These are phyloP conservation scores for Hypercompe scribonia DNA, from an alignment of 2,888 invertebrate genomes.

Conservation along the genomic window DNA sequence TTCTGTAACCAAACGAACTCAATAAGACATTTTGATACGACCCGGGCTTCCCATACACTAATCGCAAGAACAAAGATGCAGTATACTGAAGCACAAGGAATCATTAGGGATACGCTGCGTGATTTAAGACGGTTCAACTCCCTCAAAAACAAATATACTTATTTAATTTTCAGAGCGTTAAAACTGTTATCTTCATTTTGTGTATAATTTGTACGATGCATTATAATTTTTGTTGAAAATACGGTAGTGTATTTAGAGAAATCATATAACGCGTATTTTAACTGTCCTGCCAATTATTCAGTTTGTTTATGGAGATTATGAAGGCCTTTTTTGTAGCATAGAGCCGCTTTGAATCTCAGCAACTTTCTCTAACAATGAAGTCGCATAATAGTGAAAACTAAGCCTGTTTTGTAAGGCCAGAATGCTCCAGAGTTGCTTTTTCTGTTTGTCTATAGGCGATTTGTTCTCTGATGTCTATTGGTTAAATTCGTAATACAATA, in stretches of 20 bases:
- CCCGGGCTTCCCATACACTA: too few relatives aligned
- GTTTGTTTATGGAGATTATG: background rate
- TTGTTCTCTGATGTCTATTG: too few relatives aligned
- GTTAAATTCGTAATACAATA: too few relatives aligned
- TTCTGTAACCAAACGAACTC: too few relatives aligned
- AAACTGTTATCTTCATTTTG: conserved; percentile 5
- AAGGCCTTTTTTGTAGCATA: background rate
- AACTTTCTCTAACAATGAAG: background rate
- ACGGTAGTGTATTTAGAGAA: background rate
- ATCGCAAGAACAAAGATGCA: too few relatives aligned
- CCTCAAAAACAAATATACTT: background rate
- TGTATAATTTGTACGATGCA: background rate
- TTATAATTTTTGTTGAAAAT: background rate
- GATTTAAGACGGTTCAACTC: background rate
- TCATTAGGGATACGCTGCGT: background rate
- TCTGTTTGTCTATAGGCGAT: background rate
- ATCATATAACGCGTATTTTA: background rate
- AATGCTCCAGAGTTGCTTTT: background rate
- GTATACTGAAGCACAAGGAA: background rate
- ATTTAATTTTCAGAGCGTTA: background rate
- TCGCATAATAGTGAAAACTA: background rate
- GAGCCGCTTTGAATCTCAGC: background rate
- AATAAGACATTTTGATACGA: too few relatives aligned
- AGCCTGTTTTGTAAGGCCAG: background rate
- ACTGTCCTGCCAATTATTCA: background rate